A percentile compares a stretch with the other conserved stretches of the same genome.
Conservation (phyloP, 2,888 invertebrate genomes). For the Sinotaia quadrata region DNA sequence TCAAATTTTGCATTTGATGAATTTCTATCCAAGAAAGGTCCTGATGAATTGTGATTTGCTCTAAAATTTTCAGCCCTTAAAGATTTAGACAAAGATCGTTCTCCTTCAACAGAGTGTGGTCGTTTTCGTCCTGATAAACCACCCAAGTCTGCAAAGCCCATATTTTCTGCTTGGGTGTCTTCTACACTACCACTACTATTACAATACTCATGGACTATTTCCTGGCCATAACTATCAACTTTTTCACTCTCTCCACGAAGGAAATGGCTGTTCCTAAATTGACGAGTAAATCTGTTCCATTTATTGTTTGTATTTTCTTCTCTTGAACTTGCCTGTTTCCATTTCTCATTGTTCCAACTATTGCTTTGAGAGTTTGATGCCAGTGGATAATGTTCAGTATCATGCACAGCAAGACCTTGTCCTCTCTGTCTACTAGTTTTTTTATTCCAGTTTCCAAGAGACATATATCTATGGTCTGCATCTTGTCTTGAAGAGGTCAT, state of each 20-base stretch:
- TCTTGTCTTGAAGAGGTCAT: too few relatives aligned
- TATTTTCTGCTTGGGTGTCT: slow-evolving; percentile 4
- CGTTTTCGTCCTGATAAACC: slow-evolving; percentile 15
- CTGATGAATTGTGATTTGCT: background rate
- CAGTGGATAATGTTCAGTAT: too few relatives aligned
- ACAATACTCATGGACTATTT: background rate
- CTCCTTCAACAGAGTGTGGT: slow-evolving; percentile 1
- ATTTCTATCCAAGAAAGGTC: background rate
- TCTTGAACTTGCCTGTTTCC: background rate
- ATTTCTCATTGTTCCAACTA: too few relatives aligned
- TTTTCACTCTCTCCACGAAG: background rate
- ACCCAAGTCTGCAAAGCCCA: slow-evolving; percentile 10
- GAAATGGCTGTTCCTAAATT: slow-evolving; percentile 9
- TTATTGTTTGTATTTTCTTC: background rate
- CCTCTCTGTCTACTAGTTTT: too few relatives aligned
- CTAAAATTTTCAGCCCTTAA: slow-evolving; percentile 1
- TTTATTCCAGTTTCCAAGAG: too few relatives aligned
- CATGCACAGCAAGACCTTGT: too few relatives aligned
- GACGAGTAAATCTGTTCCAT: slow-evolving; percentile 9
- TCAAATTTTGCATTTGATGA: background rate
- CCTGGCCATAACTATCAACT: background rate
- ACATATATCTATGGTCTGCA: too few relatives aligned
- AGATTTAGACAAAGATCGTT: slow-evolving; percentile 13
- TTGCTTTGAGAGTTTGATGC: too few relatives aligned
- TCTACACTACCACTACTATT: background rate